Evolutionary conservation across 2,888 invertebrate genomes (phyloP), one percentile per base, ranked within the genome.

Genomic region (Nephrocerus scutellatus): DNA sequence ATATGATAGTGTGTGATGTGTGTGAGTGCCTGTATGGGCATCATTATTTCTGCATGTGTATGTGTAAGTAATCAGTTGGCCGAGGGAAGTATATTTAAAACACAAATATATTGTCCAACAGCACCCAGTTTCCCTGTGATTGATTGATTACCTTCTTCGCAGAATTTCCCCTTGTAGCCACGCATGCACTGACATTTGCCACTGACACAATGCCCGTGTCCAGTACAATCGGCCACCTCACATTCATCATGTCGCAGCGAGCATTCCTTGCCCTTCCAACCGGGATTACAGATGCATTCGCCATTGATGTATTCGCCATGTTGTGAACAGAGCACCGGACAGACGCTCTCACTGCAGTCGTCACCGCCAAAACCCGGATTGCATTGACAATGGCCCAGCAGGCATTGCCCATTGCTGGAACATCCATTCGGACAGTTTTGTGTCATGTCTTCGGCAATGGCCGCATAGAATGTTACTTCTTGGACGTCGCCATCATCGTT

Each of bases 261-360:
- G 68, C 98, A 98, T 68, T 98, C 97, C 59, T 87, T 87, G 52
- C 97, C 97, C 70, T 95, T 97, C 95, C 95, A 98, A 30, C 95
- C 95, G 4, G 90, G 87, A 70, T 95, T 92, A 68, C 97, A 98
- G 59, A 90, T 87, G 64, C 97, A 98, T 67, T 89, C 86, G 25
- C 97, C 96, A 59, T 91, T 89, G 53, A 89, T 87, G 68, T 96
- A 97, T 63, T 93, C 89, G 22, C 98, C 98, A 49, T 92, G 84
- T 62, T 95, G 95, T 60, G 86, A 91, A 72, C 98, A 99, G 36
- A 98, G 72, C 4, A 95, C 90, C 33, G 97, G 97, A 61, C 97
- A 98, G 24, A 93, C 88, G 87, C 96, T 92, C 70, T 93, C 90
- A 64, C 90, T 90, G 68, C 97, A 98, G 65, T 93, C 93, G 51